Base-by-base conservation (phyloP, 2,797 vertebrate species). In the Chiroxiphia lanceolata region DNA sequence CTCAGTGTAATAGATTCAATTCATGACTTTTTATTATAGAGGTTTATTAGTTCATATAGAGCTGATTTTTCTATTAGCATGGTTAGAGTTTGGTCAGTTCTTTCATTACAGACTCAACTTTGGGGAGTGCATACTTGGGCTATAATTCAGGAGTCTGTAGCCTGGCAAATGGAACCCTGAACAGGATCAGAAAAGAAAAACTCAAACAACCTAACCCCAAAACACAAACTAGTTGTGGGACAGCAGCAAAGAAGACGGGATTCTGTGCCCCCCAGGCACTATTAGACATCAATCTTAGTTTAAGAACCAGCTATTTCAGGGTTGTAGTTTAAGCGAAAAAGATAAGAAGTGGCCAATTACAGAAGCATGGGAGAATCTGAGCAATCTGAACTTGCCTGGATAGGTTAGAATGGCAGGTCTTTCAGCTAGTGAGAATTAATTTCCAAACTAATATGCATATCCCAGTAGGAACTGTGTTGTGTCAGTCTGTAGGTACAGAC, bases 1-100 rank as follows among this genome's bases (percentile, higher is more conserved):
- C 80, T 94, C 53, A 4, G 18, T 92, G 79, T 91, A 71, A 92
- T 57, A 94, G 53, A 92, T 83, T 79, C 40, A 75, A 29, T 85
- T 71, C 8, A 60, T 63, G 53, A 57, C 78, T 87, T 89, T 89
- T 91, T 92, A 88, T 84, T 93, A n/a, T 15, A 29, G 67, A 89
- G 78, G 56, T 89, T 87, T 93, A 82, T 83, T 81, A 54, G 45
- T 93, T 84, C 44, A 42, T 67, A 42, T 25, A 56, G 48, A 79
- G 68, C 36, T 65, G 83, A 87, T 94, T 94, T 91, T 94, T 87
- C 45, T 89, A 2, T 80, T 93, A 74, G 36, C 53, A 7, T 65
- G 25, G n/a, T 61, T 83, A 61, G 48, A 50, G 18, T 79, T 95
- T 68, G 64, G 54, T 75, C 75, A 31, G 8, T 84, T 82, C 31